Evolutionary conservation across 1,140 invertebrate genomes (phyloP).

Genomic region (Drosophila athabasca): DNA sequence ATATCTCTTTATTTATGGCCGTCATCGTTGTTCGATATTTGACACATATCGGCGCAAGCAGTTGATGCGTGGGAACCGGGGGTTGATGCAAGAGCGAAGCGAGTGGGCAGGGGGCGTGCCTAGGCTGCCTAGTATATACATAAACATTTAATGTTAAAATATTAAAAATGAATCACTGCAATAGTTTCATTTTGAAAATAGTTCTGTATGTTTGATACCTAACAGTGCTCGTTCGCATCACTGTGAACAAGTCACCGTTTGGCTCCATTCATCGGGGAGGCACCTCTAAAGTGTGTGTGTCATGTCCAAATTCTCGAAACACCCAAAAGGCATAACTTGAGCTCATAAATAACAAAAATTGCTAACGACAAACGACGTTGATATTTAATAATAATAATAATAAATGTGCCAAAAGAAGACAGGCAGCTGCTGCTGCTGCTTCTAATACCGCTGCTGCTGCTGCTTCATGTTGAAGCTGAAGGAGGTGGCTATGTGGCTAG

Average conservation of each 20-base stretch:
- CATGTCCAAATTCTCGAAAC: conserved; percentile 73
- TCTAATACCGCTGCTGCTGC: too few relatives aligned
- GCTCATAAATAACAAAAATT: conserved; percentile 83
- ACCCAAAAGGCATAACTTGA: conserved; percentile 82
- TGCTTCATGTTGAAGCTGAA: background rate
- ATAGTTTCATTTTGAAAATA: too few relatives aligned
- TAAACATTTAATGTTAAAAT: too few relatives aligned
- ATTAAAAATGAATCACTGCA: too few relatives aligned
- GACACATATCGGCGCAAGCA: too few relatives aligned
- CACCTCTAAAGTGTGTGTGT: conserved; percentile 35
- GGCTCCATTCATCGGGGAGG: conserved; percentile 22
- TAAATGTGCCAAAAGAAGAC: conserved; percentile 77
- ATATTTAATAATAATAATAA: conserved; percentile 80
- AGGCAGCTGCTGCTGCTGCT: conserved; percentile 48
- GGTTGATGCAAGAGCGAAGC: too few relatives aligned
- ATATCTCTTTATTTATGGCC: too few relatives aligned
- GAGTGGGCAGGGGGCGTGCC: too few relatives aligned
- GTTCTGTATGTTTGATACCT: too few relatives aligned
- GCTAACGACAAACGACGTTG: conserved; percentile 72
- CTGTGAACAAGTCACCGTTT: conserved; percentile 20
- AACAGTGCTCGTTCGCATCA: background rate
- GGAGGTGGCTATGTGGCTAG: conserved; percentile 15
- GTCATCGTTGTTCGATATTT: too few relatives aligned
- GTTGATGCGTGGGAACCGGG: too few relatives aligned
- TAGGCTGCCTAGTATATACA: too few relatives aligned